Percentiles rank a stretch among this genome's conserved stretches.
Evolutionary conservation across 2,797 vertebrate species (phyloP).

Genomic region (Lepus townsendii): DNA sequence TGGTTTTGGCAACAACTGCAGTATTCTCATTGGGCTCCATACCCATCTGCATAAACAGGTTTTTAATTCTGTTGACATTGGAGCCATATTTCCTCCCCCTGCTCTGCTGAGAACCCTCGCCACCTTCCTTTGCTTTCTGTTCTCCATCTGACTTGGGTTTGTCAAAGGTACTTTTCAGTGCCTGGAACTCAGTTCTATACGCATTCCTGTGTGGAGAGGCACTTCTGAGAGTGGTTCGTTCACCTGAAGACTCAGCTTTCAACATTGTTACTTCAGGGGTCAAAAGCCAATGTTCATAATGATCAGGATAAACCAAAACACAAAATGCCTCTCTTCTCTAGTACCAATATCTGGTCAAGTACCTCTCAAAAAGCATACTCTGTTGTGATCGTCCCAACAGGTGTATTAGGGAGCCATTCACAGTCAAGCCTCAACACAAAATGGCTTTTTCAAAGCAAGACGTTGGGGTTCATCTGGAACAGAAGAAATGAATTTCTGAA

Average conservation of each 20-base stretch:
- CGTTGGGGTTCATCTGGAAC: slow-evolving; percentile 86
- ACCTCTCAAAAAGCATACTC: slow-evolving; percentile 78
- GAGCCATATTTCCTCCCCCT: slow-evolving; percentile 97
- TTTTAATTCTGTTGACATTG: slow-evolving; percentile 99
- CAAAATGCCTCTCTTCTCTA: slow-evolving; percentile 65
- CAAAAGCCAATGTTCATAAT: slow-evolving; percentile 92
- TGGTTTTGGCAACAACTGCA: slow-evolving; percentile 85
- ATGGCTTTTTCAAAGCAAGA: slow-evolving; percentile 75
- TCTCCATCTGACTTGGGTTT: slow-evolving; percentile 95
- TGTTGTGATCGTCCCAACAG: slow-evolving; percentile 68
- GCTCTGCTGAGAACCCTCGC: slow-evolving; percentile 93
- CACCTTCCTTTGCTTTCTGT: slow-evolving; percentile 91
- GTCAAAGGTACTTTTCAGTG: slow-evolving; percentile 98
- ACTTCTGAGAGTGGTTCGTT: slow-evolving; percentile 97
- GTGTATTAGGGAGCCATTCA: slow-evolving; percentile 74
- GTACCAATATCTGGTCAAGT: slow-evolving; percentile 68
- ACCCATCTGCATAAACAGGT: slow-evolving; percentile 99
- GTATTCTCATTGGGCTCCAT: slow-evolving; percentile 91
- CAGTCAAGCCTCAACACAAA: slow-evolving; percentile 80
- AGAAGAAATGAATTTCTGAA: slow-evolving; percentile 85
- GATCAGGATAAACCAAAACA: slow-evolving; percentile 49
- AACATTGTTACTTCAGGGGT: slow-evolving; percentile 95
- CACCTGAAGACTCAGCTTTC: slow-evolving; percentile 97
- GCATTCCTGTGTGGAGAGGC: slow-evolving; percentile 99
- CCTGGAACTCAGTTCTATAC: slow-evolving; percentile 98